These are phyloP conservation scores for Aphis craccivora DNA, from an alignment of 1,140 invertebrate species.

Conservation along the genomic window DNA sequence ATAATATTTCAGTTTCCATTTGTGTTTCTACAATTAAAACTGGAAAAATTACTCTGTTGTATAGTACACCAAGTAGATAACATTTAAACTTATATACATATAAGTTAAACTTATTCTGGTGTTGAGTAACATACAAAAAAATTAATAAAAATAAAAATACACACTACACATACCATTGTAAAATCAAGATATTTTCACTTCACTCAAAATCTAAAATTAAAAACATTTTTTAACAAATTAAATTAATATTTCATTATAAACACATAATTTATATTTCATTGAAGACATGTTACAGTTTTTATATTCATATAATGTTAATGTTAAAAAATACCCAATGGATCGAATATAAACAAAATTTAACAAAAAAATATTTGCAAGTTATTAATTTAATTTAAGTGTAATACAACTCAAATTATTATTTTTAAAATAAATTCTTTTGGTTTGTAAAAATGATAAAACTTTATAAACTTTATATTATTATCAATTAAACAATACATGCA, in stretches of 20 bases:
- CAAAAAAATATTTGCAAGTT: conserved; percentile 16
- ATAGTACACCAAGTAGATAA: too few species aligned
- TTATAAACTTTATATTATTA: background rate
- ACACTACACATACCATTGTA: background rate
- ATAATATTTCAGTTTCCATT: too few species aligned
- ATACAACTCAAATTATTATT: background rate
- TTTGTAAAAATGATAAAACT: background rate
- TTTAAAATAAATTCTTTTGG: background rate
- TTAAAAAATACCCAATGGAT: conserved; percentile 5
- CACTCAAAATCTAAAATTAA: background rate
- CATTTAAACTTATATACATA: too few species aligned
- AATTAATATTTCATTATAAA: conserved; percentile 1
- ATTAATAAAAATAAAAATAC: background rate
- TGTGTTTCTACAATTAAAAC: too few species aligned
- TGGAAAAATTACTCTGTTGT: too few species aligned
- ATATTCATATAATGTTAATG: background rate
- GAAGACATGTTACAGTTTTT: conserved; percentile 24
- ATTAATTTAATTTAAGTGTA: background rate
- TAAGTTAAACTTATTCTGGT: too few species aligned
- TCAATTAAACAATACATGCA: background rate
- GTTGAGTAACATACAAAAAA: background rate
- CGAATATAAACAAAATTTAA: background rate
- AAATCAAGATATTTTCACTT: background rate
- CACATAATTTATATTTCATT: conserved; percentile 23
- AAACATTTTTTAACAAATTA: background rate